phyloP scores from a whole-genome alignment of 1,140 invertebrate genomes.

The Drosophila busckii region DNA sequence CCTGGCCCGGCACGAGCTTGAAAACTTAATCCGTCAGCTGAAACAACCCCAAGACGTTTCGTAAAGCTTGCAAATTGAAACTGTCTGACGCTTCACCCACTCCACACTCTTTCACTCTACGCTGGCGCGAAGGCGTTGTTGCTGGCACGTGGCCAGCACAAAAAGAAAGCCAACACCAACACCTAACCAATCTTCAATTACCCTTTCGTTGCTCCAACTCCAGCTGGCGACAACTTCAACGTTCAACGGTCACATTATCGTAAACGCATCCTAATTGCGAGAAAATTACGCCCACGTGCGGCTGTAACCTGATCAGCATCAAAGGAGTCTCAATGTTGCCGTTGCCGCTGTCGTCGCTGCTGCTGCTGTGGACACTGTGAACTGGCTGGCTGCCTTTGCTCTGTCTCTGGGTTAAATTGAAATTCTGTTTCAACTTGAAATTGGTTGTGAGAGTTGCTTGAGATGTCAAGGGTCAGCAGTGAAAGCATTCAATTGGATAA shows the following conservation, averaged over 20 bases:
- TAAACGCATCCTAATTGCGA: conserved; percentile 79
- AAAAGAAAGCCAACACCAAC: conserved; percentile 16
- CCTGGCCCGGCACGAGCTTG: too few relatives aligned
- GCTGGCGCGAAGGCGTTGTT: conserved; percentile 38
- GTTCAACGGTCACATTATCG: conserved; percentile 62
- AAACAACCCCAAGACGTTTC: conserved; percentile 62
- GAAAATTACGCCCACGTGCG: conserved; percentile 78
- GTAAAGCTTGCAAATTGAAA: conserved; percentile 65
- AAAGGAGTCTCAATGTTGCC: conserved; percentile 28
- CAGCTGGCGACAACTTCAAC: too few relatives aligned
- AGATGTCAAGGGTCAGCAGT: too few relatives aligned
- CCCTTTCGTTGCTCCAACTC: conserved; percentile 57
- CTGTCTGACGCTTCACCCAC: conserved; percentile 19
- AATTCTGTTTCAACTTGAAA: too few relatives aligned
- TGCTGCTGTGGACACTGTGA: not conserved
- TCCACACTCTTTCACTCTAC: not conserved
- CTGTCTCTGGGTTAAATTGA: too few relatives aligned
- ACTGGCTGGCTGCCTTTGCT: too few relatives aligned
- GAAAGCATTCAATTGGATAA: too few relatives aligned
- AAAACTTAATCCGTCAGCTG: conserved; percentile 56
- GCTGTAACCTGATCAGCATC: conserved; percentile 74
- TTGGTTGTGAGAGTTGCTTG: too few relatives aligned
- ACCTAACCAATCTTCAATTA: conserved; percentile 61
- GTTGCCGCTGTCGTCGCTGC: too few relatives aligned
- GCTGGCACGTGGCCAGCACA: conserved; percentile 52